phyloP scores from a whole-genome alignment of 2,113 vertebrate genomes.

The Passer montanus region DNA sequence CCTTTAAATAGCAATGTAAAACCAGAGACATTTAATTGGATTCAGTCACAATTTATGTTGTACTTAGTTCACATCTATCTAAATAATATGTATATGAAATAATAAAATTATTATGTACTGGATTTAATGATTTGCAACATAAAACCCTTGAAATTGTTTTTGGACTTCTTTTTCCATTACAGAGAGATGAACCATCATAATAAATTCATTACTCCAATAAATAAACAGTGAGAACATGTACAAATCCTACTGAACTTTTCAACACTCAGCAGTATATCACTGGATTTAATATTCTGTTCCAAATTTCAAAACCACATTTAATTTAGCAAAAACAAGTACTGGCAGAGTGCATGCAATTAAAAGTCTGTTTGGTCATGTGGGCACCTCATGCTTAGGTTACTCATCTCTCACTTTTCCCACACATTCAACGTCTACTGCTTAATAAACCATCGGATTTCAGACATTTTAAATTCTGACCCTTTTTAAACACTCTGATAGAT shows the following conservation, averaged over 20 bases:
- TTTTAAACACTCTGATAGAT: constrained; percentile 23
- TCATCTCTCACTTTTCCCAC: constrained; percentile 55
- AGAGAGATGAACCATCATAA: neutral
- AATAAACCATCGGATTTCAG: neutral
- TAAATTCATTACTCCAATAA: neutral
- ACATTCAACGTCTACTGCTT: neutral
- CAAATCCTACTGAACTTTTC: neutral
- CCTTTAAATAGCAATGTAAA: neutral
- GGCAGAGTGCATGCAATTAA: constrained; percentile 13
- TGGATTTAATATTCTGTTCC: neutral
- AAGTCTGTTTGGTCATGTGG: constrained; percentile 3
- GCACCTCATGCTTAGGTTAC: constrained; percentile 17
- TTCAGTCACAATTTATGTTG: neutral
- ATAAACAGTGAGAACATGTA: neutral
- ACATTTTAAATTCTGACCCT: constrained; percentile 27
- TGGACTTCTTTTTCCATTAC: neutral
- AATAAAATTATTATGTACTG: neutral
- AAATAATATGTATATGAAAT: neutral
- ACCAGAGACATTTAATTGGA: neutral
- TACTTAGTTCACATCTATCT: neutral
- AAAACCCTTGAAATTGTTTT: neutral
- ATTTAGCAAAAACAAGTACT: neutral
- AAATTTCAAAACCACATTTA: neutral
- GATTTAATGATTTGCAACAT: neutral
- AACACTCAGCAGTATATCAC: neutral